These are phyloP conservation scores for Sisor rabdophorus DNA, from an alignment of 2,113 vertebrate genomes.

Conservation along the genomic window DNA sequence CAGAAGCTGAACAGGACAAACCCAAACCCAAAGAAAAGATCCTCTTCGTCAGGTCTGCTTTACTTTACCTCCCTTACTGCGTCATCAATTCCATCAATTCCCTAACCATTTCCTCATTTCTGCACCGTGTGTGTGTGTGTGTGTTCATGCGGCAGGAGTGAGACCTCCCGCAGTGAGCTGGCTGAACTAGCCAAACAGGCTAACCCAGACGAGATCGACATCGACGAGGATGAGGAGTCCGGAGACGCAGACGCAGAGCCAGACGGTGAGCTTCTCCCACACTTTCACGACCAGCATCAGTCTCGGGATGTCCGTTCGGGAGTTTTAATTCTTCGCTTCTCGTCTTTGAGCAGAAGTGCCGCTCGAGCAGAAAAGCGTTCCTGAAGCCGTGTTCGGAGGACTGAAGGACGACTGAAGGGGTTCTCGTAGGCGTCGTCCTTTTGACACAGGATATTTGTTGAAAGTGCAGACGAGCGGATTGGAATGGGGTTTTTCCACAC, in stretches of 20 bases:
- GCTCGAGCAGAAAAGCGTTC: slow-evolving; percentile 84
- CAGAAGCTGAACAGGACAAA: slow-evolving; percentile 80
- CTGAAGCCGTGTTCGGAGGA: slow-evolving; percentile 84
- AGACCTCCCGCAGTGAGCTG: slow-evolving; percentile 82
- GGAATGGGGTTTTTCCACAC: neutral
- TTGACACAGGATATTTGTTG: neutral
- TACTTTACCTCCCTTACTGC: neutral
- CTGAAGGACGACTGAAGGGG: slow-evolving; percentile 79
- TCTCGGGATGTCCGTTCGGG: neutral
- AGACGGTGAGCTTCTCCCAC: slow-evolving; percentile 69
- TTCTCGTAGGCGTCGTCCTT: neutral
- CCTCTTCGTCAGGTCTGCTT: slow-evolving; percentile 82
- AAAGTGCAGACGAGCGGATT: slow-evolving; percentile 11
- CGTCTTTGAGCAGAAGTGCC: slow-evolving; percentile 75
- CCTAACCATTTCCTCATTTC: neutral
- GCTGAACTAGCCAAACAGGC: slow-evolving; percentile 82
- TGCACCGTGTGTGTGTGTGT: neutral
- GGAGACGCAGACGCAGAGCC: slow-evolving; percentile 74
- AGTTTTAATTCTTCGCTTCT: slow-evolving; percentile 10
- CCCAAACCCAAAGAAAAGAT: slow-evolving; percentile 85
- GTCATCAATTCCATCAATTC: neutral
- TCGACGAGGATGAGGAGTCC: slow-evolving; percentile 76
- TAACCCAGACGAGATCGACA: slow-evolving; percentile 89
- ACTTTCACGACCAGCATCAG: neutral
- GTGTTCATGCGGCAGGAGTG: slow-evolving; percentile 69